Evolutionary conservation across 2,113 vertebrate species (phyloP).

Genomic region (Sminthopsis crassicaudata): DNA sequence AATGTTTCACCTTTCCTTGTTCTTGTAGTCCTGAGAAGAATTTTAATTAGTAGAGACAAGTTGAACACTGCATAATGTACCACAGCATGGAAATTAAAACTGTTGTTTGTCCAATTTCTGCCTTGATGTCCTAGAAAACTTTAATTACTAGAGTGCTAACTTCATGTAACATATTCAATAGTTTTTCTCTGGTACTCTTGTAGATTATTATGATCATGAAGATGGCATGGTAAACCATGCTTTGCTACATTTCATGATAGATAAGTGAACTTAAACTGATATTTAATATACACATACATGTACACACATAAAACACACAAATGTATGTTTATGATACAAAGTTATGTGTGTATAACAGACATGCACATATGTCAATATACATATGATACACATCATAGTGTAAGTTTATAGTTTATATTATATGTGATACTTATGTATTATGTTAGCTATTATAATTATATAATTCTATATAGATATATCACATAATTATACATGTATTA

Average conservation of each 20-base stretch:
- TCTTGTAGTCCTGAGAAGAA: conserved; percentile 95
- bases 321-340: no score
- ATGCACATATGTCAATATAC: no score
- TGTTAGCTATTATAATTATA: background rate
- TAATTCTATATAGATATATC: background rate
- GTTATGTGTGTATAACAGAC: no score
- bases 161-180: conserved; percentile 96
- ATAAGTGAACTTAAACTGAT: conserved; percentile 85
- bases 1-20: conserved; percentile 96
- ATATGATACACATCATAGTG: background rate
- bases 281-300: background rate
- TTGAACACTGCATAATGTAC: conserved; percentile 93
- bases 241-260: conserved; percentile 92
- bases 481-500: background rate
- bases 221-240: conserved; percentile 96
- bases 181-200: conserved; percentile 97
- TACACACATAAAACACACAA: no score
- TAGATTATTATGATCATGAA: conserved; percentile 96
- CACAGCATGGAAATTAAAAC: conserved; percentile 92
- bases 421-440: background rate
- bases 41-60: conserved; percentile 96
- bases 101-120: conserved; percentile 98
- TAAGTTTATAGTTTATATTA: background rate
- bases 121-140: conserved; percentile 98
- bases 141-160: conserved; percentile 94